Conservation (phyloP, 2,113 vertebrate species). For the Apodemus speciosus region DNA sequence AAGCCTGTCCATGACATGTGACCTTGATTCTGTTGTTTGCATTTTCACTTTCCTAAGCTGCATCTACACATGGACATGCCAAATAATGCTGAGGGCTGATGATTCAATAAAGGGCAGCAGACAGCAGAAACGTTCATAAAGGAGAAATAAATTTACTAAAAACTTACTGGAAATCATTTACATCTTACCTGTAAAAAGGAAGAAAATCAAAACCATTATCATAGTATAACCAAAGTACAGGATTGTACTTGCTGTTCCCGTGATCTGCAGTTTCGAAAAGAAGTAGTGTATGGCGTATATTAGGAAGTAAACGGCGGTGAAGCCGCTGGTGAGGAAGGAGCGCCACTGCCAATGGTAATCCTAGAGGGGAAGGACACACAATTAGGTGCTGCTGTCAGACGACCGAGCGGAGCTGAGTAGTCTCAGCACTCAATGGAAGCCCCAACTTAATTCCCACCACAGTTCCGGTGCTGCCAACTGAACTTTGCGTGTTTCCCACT, state of each 20-base stretch:
- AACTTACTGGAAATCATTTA: neutral
- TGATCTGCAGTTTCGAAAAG: conserved; percentile 95
- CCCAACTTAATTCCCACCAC: neutral
- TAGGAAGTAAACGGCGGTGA: conserved; percentile 97
- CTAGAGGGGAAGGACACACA: conserved; percentile 79
- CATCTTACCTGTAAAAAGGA: conserved; percentile 93
- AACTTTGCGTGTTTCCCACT: neutral
- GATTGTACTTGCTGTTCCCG: conserved; percentile 94
- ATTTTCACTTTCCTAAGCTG: neutral
- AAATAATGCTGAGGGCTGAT: neutral
- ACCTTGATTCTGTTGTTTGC: conserved; percentile 81
- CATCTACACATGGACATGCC: neutral
- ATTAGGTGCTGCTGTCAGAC: neutral
- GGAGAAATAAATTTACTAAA: conserved; percentile 22
- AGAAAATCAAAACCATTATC: conserved; percentile 98
- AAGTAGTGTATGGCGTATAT: conserved; percentile 97
- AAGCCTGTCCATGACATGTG: conserved; percentile 88
- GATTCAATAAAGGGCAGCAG: neutral
- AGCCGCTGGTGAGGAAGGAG: conserved; percentile 97
- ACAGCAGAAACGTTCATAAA: neutral
- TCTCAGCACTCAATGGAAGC: neutral
- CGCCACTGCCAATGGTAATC: conserved; percentile 99
- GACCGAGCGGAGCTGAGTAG: neutral
- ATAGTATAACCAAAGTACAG: conserved; percentile 96
- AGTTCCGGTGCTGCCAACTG: neutral